Conservation (phyloP, 37 sponge, comb jelly and placozoan genomes). For the Oscarella lobularis region DNA sequence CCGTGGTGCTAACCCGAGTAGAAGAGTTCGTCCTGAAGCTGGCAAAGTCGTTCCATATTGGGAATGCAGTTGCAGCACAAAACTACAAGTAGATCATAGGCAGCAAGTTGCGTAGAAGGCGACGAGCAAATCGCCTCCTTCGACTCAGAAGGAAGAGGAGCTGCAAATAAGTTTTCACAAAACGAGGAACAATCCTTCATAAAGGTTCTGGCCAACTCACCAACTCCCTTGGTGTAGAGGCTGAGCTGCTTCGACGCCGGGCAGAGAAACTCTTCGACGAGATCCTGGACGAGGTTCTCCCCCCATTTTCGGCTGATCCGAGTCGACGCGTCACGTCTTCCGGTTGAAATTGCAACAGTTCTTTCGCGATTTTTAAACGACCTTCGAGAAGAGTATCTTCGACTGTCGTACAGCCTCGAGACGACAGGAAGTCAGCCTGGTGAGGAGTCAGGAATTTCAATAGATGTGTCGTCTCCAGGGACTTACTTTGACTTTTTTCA, state of each 20-base stretch:
- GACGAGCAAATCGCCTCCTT: neutral
- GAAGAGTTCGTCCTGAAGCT: constrained; percentile 40
- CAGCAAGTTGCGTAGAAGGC: constrained; percentile 15
- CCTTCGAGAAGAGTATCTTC: neutral
- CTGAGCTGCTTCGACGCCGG: neutral
- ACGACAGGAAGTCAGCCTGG: neutral
- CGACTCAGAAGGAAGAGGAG: neutral
- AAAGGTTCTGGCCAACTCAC: neutral
- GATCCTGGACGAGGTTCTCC: neutral
- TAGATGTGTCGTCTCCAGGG: too few relatives aligned
- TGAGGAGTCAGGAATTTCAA: too few relatives aligned
- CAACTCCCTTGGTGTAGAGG: neutral
- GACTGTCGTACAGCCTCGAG: neutral
- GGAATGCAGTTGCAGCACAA: constrained; percentile 54
- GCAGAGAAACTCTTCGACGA: neutral
- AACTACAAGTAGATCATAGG: constrained; percentile 61
- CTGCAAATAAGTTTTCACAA: neutral
- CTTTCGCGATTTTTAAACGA: neutral
- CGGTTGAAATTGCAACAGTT: neutral
- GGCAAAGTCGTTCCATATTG: constrained; percentile 42
- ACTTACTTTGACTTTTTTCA: neutral
- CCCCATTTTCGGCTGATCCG: neutral
- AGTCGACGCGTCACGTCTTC: neutral
- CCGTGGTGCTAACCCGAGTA: constrained; percentile 29
- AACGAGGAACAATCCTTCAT: neutral